A percentile compares a stretch with the other conserved stretches of the same genome.
phyloP scores from a whole-genome alignment of 1,140 invertebrate genomes.

The Conopomorpha cramerella region DNA sequence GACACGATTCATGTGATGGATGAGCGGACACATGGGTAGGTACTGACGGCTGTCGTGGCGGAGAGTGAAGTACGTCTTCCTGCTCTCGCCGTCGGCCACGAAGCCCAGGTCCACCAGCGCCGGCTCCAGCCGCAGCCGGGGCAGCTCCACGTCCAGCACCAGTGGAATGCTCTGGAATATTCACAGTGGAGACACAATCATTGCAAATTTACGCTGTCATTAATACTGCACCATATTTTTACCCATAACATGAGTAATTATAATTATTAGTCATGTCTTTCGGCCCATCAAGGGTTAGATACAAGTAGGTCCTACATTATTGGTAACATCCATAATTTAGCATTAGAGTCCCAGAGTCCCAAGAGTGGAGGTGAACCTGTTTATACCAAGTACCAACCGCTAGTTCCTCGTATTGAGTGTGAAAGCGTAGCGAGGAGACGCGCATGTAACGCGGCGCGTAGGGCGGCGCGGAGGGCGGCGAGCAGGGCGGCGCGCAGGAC shows the following conservation, averaged over 20 bases:
- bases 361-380: too few relatives aligned
- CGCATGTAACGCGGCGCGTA: constrained; percentile 5
- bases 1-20: too few relatives aligned
- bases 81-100: constrained; percentile 17
- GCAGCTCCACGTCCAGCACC: constrained; percentile 19
- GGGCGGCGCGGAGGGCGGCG: too few relatives aligned
- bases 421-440: constrained; percentile 9
- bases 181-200: neutral
- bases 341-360: too few relatives aligned
- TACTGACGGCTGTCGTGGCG: constrained; percentile 25
- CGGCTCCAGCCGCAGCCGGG: constrained; percentile 13
- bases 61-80: constrained; percentile 25
- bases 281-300: too few relatives aligned
- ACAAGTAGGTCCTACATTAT: too few relatives aligned
- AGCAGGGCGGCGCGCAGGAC: neutral
- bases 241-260: too few relatives aligned
- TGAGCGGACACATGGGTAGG: too few relatives aligned
- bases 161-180: constrained; percentile 14
- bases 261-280: too few relatives aligned
- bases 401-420: constrained; percentile 11
- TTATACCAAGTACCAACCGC: constrained; percentile 6
- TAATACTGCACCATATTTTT: too few relatives aligned
- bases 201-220: too few relatives aligned
- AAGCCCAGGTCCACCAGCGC: constrained; percentile 15
- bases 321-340: too few relatives aligned